phyloP scores from a whole-genome alignment of 1,140 invertebrate species.

The Acromyrmex heyeri region DNA sequence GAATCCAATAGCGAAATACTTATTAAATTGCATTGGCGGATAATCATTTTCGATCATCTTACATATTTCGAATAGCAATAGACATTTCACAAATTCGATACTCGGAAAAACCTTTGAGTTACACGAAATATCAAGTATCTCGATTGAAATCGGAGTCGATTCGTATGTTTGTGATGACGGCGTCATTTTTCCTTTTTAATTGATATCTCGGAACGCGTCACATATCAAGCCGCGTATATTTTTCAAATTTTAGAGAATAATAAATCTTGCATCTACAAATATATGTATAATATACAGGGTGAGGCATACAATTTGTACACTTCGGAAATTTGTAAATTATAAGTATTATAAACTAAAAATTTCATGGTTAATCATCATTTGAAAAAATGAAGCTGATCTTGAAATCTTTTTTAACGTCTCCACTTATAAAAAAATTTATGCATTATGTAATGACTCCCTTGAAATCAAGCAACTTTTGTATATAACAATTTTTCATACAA shows the following conservation, averaged over 20 bases:
- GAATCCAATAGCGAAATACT: neutral
- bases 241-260: neutral
- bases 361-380: too few species aligned
- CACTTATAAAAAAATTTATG: too few species aligned
- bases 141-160: conserved; percentile 27
- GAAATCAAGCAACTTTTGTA: too few species aligned
- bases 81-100: neutral
- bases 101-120: conserved; percentile 23
- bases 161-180: neutral
- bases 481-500: too few species aligned
- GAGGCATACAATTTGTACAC: too few species aligned
- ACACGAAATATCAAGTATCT: conserved; percentile 30
- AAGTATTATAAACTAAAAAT: too few species aligned
- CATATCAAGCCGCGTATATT: neutral
- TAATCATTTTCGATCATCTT: neutral
- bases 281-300: neutral
- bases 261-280: neutral
- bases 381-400: too few species aligned
- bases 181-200: conserved; percentile 27
- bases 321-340: too few species aligned
- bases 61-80: neutral
- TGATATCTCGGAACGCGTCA: neutral
- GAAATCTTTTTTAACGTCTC: too few species aligned
- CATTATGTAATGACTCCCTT: too few species aligned
- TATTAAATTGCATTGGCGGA: conserved; percentile 3